Evolutionary conservation across 2,797 vertebrate species (phyloP).

Genomic region (Epinephelus coioides): DNA sequence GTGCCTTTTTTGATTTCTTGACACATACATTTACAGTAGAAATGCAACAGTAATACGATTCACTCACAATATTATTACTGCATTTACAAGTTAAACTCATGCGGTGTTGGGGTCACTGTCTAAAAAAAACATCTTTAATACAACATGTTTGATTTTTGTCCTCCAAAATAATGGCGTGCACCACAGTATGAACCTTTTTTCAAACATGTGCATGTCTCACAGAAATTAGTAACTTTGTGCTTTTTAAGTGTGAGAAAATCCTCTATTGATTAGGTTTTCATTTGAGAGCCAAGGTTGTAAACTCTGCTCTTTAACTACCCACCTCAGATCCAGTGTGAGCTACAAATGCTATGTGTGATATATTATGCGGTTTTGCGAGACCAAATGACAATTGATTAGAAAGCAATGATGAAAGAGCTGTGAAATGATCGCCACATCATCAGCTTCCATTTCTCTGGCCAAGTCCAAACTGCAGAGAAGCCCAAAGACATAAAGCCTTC

Average conservation of each 20-base stretch:
- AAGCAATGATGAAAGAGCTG: slow-evolving; percentile 52
- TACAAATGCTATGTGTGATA: slow-evolving; percentile 8
- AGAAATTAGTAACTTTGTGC: background rate
- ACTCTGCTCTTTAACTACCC: slow-evolving; percentile 20
- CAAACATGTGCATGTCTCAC: background rate
- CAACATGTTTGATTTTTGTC: background rate
- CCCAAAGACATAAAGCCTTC: slow-evolving; percentile 67
- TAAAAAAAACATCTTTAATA: background rate
- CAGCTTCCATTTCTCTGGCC: slow-evolving; percentile 63
- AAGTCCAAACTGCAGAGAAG: slow-evolving; percentile 58
- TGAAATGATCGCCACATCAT: slow-evolving; percentile 61
- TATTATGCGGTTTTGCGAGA: slow-evolving; percentile 6
- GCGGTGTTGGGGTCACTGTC: background rate
- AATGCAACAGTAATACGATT: background rate
- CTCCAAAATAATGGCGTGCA: background rate
- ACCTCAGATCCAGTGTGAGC: slow-evolving; percentile 21
- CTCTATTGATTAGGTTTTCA: slow-evolving; percentile 11
- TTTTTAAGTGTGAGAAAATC: slow-evolving; percentile 5
- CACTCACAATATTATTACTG: background rate
- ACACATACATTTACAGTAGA: background rate
- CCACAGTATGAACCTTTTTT: background rate
- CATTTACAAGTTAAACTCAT: background rate
- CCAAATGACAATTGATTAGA: slow-evolving; percentile 46
- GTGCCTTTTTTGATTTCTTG: background rate
- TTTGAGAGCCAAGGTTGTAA: slow-evolving; percentile 17